Evolutionary conservation across 2,113 vertebrate species (phyloP), one percentile per base, ranked within the genome.

Genomic region (Poecilia latipinna): DNA sequence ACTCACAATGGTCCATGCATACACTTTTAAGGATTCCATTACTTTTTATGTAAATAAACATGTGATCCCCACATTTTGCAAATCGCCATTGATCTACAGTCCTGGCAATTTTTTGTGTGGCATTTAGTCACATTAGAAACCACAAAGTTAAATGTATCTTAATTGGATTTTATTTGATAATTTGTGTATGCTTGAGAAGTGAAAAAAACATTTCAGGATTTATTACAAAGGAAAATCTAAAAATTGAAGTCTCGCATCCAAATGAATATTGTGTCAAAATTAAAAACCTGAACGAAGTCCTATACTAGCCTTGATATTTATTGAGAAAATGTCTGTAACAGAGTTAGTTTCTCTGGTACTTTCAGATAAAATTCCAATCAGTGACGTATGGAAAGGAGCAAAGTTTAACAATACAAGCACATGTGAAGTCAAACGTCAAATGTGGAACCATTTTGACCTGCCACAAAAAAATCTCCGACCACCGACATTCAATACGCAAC

Each of bases 11-110:
- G 17, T 29, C 60, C 26, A 22, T 61, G 17, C 33, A 12, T 71
- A 29, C 6, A n/a, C 51, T n/a, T 44, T 62, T 28, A 12, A 17
- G 57, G 22, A 61, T n/a, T 68, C 24, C 28, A 7, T 29, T 2
- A 10, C 33, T 72, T 24, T 72, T 62, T 42, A 63, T 44, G 35
- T 12, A 72, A 63, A 63, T 72, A 62, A 63, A 31, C 60, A 44
- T 13, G 17, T 11, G 17, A 61, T 32, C 24, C n/a, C 2, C n/a
- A 42, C 24, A 12, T 37, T 54, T 54, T n/a, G 29, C 44, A 69
- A 57, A 33, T 22, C 29, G 4, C 4, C 67, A 68, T 19, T 33
- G 29, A 19, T 31, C 19, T 5, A 22, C 48, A 51, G 48, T 19
- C 13, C 4, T 17, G 19, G 48, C 5, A 1, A 51, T 24, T 24